Evolutionary conservation across 2,113 vertebrate species (phyloP).

Genomic region (Oryzias melastigma): DNA sequence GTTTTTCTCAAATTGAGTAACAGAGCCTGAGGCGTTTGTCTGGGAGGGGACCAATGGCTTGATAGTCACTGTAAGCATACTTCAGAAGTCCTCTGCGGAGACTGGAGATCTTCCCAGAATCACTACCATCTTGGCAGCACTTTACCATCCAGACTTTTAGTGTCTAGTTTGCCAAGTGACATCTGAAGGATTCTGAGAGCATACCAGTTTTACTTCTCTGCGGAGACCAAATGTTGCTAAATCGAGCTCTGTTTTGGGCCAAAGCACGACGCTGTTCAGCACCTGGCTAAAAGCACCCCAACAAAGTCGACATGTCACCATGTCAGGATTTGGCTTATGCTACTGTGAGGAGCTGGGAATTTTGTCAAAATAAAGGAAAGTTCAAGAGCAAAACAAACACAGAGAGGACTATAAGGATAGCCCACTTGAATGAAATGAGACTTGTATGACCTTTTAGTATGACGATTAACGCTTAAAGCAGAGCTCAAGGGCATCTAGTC

Average conservation of each 20-base stretch:
- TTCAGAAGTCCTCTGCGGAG: constrained; percentile 7
- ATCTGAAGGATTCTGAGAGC: constrained; percentile 9
- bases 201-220: constrained; percentile 4
- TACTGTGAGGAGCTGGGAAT: not conserved
- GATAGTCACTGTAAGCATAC: constrained; percentile 4
- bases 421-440: not conserved
- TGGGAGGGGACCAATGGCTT: constrained; percentile 10
- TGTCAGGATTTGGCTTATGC: not conserved
- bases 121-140: not conserved
- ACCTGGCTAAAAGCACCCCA: not conserved
- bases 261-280: not conserved
- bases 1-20: constrained; percentile 2
- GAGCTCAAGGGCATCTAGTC: constrained; percentile 7
- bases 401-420: not conserved
- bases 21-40: constrained; percentile 6
- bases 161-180: constrained; percentile 9
- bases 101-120: constrained; percentile 15
- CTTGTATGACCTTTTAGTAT: not conserved
- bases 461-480: constrained; percentile 1
- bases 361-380: not conserved
- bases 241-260: not conserved
- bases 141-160: constrained; percentile 15
- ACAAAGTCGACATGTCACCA: not conserved
- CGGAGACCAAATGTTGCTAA: constrained; percentile 4
- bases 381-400: not conserved